Conservation (phyloP, 1,140 invertebrate species). For the Formica selysi region DNA sequence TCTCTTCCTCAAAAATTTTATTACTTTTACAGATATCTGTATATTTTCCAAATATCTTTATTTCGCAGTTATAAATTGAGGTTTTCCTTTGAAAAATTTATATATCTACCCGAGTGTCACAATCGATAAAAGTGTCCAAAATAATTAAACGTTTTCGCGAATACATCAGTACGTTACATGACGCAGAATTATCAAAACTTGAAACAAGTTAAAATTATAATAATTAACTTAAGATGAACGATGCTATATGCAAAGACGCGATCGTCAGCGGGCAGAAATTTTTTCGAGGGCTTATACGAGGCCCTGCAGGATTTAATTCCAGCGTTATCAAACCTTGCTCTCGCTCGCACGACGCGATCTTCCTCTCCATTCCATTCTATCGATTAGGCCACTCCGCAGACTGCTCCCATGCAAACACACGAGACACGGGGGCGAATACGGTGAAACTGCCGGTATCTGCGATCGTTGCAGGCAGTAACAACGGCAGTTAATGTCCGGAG, state of each 20-base stretch:
- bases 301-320: conserved; percentile 54
- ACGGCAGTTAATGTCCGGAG: conserved; percentile 85
- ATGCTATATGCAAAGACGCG: not conserved
- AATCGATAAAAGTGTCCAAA: not conserved
- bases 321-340: conserved; percentile 65
- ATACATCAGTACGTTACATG: not conserved
- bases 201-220: too few relatives aligned
- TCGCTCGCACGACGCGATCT: conserved; percentile 75
- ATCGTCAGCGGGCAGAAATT: conserved; percentile 33
- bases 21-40: not conserved
- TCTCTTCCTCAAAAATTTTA: not conserved
- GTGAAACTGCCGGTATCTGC: conserved; percentile 83
- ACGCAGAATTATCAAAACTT: conserved; percentile 18
- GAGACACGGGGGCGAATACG: conserved; percentile 78
- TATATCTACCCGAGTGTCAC: not conserved
- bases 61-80: not conserved
- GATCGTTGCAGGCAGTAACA: conserved; percentile 85
- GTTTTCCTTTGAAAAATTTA: not conserved
- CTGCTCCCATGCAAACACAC: conserved; percentile 81
- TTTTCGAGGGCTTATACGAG: conserved; percentile 3
- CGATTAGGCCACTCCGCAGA: conserved; percentile 77
- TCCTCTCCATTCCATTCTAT: conserved; percentile 81
- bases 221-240: not conserved
- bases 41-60: not conserved
- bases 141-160: not conserved